Percentiles rank a stretch among this genome's conserved stretches.
phyloP scores from a whole-genome alignment of 2,797 vertebrate genomes.

The Ctenopoma kingsleyae region DNA sequence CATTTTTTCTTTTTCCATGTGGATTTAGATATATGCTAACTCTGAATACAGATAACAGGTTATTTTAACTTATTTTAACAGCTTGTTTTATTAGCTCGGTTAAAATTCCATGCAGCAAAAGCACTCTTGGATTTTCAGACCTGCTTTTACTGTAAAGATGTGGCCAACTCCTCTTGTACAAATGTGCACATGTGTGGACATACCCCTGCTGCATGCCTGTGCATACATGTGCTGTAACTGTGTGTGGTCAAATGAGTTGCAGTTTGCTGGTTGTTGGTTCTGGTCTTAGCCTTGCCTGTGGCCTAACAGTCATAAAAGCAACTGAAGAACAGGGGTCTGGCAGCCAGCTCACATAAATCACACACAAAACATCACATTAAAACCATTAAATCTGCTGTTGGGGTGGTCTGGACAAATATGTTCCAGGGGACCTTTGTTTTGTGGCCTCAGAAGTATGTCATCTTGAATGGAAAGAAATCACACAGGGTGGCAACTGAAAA shows the following conservation, averaged over 20 bases:
- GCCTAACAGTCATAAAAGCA: slow-evolving; percentile 46
- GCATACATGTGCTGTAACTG: slow-evolving; percentile 16
- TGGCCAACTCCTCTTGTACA: background rate
- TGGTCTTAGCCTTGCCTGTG: slow-evolving; percentile 32
- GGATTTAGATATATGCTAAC: background rate
- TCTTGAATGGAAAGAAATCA: slow-evolving; percentile 24
- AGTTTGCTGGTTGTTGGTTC: slow-evolving; percentile 15
- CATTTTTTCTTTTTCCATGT: background rate
- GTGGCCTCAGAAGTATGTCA: slow-evolving; percentile 40
- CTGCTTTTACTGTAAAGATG: background rate
- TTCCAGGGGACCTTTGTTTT: slow-evolving; percentile 24
- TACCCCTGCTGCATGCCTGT: background rate
- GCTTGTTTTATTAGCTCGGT: slow-evolving; percentile 7
- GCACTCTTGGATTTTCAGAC: background rate
- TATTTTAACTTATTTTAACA: too few species aligned
- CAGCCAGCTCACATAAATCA: slow-evolving; percentile 53
- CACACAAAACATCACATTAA: slow-evolving; percentile 44
- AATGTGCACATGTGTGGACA: background rate
- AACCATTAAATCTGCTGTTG: slow-evolving; percentile 41
- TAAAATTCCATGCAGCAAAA: background rate
- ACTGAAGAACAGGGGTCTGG: slow-evolving; percentile 36
- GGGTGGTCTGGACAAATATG: slow-evolving; percentile 37
- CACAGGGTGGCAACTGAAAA: slow-evolving; percentile 28
- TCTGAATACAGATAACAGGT: background rate
- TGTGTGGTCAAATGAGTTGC: slow-evolving; percentile 31